Base-by-base conservation (phyloP, 2,888 invertebrate species). In the Dolomedes plantarius region DNA sequence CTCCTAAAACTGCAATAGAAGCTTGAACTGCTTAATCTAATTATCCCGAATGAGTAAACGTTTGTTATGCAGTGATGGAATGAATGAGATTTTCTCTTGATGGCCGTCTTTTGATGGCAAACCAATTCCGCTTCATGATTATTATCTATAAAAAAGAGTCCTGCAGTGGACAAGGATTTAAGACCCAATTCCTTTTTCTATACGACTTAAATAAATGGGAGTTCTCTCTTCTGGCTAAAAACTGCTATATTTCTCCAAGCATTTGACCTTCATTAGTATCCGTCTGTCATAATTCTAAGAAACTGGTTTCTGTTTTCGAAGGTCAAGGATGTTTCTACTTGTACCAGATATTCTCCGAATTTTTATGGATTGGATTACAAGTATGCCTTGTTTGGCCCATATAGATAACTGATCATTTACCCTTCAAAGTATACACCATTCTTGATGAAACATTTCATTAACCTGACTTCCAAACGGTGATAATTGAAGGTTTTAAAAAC, bases 191-290 rank as follows among this genome's bases (percentile, higher is more conserved):
- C 11, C 36, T 56, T 23, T 23, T 6, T 23, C 9, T 46, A 5
- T 56, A 6, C 16, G 23, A 56, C 19, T 56, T 46, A 46, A 36
- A 46, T 23, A 56, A 56, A 56, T 56, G 23, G 16, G 23, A 23
- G 56, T n/a, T n/a, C 5, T 56, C 56, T 56, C 56, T 23, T 6
- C 1, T 56, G 56, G 23, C n/a, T 16, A 23, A 23, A 56, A 56
- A 56, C 5, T 56, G 23, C 56, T 19, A 56, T 56, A 56, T 56
- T 73, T 81, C 50, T 46, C 68, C 80, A 74, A 81, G 73, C 73
- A 81, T 74, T 81, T 74, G 80, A 81, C 80, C 80, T 81, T 39
- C 80, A 74, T 81, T 67, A 39, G 68, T 81, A 81, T 74, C 80
- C 80, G 73, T 50, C 73, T 81, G 28, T 41, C 11, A 73, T 74